These are phyloP conservation scores for Eulithis prunata DNA, from an alignment of 2,888 invertebrate genomes.

Conservation along the genomic window DNA sequence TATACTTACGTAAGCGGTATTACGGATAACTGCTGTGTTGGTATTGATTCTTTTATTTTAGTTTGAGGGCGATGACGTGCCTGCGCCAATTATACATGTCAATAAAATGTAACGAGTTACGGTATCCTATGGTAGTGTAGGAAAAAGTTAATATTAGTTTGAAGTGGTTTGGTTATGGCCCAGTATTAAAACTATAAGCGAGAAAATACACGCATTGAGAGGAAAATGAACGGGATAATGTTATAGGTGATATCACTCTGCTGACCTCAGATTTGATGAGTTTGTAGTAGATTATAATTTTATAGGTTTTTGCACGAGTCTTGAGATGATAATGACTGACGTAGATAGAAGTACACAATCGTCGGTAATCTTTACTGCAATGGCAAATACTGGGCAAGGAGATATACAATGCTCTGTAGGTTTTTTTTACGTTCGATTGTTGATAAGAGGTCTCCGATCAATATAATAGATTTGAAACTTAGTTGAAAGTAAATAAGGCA, in stretches of 20 bases:
- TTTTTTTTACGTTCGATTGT: too few relatives aligned
- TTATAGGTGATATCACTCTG: constrained; percentile 15
- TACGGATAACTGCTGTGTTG: constrained; percentile 5
- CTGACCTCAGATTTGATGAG: constrained; percentile 14
- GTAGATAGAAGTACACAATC: background rate
- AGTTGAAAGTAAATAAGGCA: too few relatives aligned
- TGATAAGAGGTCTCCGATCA: too few relatives aligned
- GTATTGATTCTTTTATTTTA: constrained; percentile 33
- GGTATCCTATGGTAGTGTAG: background rate
- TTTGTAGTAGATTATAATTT: constrained; percentile 12
- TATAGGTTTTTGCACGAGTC: constrained; percentile 13
- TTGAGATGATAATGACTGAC: constrained; percentile 12
- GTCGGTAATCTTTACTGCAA: background rate
- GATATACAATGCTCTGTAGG: too few relatives aligned
- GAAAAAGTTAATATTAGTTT: background rate
- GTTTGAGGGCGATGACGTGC: constrained; percentile 25
- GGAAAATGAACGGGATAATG: constrained; percentile 10
- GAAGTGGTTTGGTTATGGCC: background rate
- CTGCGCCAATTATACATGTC: background rate
- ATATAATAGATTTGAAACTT: too few relatives aligned
- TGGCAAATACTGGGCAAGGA: too few relatives aligned
- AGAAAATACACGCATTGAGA: background rate
- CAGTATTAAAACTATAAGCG: background rate
- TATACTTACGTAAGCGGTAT: constrained; percentile 9
- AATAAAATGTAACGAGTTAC: background rate